phyloP scores from a whole-genome alignment of 2,797 vertebrate genomes.

The Sebastes minor region DNA sequence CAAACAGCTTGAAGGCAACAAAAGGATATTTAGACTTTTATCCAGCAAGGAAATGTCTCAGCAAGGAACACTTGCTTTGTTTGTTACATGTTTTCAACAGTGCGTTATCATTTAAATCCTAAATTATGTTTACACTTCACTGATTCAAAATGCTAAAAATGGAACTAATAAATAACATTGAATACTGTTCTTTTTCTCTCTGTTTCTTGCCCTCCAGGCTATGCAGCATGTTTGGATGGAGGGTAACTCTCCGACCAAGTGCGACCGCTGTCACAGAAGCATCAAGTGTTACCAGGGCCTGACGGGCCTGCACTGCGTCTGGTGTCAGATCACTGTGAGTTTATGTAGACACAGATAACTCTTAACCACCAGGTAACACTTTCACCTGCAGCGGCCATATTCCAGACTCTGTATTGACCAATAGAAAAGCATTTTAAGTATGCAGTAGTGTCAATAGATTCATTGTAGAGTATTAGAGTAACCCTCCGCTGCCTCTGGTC shows the following conservation, averaged over 20 bases:
- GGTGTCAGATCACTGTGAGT: constrained; percentile 96
- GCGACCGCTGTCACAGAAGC: constrained; percentile 92
- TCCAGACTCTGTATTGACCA: not conserved
- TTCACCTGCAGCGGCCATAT: not conserved
- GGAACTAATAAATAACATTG: too few relatives aligned
- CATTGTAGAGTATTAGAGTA: not conserved
- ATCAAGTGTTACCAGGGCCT: constrained; percentile 97
- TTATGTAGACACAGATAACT: not conserved
- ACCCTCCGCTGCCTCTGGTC: too few relatives aligned
- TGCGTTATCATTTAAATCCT: too few relatives aligned
- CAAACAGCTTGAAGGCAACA: not conserved
- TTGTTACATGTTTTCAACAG: too few relatives aligned
- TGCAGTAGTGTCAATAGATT: not conserved
- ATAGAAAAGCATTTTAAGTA: not conserved
- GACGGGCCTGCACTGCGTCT: constrained; percentile 93
- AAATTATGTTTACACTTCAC: not conserved
- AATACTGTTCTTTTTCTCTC: accelerated
- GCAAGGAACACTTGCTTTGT: too few relatives aligned
- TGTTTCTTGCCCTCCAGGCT: constrained; percentile 74
- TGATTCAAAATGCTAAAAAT: not conserved
- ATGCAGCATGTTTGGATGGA: constrained; percentile 98
- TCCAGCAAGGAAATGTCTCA: not conserved
- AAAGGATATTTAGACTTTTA: not conserved
- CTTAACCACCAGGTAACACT: not conserved
- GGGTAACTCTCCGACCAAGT: constrained; percentile 92